Evolutionary conservation across 1,140 invertebrate species (phyloP), one percentile per base, ranked within the genome.

Genomic region (Drosophila dunni): DNA sequence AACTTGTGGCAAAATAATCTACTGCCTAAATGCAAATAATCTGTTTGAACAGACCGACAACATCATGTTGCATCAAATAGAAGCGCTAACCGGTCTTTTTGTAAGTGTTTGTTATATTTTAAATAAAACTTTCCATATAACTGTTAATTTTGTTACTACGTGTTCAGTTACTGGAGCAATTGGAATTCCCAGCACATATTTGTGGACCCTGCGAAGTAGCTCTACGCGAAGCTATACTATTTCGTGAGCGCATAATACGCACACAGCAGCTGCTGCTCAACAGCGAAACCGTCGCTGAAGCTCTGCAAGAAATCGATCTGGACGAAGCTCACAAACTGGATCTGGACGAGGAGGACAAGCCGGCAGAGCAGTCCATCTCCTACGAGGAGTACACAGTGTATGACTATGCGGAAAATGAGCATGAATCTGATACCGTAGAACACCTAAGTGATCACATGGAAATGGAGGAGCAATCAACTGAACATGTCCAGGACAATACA

Each of bases 31-130:
- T 1, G 38, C 69, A 1, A 74, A 60, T 6, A 78, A 80, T 56
- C 60, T 88, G 0, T 88, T 88, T 7, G 24, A 61, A 46, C 76
- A 88, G 7, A 50, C 72, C 1, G 58, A 86, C 10, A 72, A 50
- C 15, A 66, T 88, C 9, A 82, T 71, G 63, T 63, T 89, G 1
- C 76, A 86, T 42, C 76, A 89, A 61, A 88, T 88, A 45, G 76
- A 88, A 29, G 84, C 54, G 0, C 3, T 88, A 42, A 88, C 83
- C 2, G 84, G 83, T 0, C 45, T 88, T 15, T 80, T 77, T 56
- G 83, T 88, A 42, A 80, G 76, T 69, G 9, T 13, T 9, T 3
- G 17, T 10, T 15, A 67, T n/a, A 38, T 10, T 15, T 7, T 9
- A 45, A 2, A 9, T 13, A 40, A 71, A 2, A 42, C 40, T n/a